Conservation (phyloP, 2,113 vertebrate genomes). For the Siphamia tubifer region DNA sequence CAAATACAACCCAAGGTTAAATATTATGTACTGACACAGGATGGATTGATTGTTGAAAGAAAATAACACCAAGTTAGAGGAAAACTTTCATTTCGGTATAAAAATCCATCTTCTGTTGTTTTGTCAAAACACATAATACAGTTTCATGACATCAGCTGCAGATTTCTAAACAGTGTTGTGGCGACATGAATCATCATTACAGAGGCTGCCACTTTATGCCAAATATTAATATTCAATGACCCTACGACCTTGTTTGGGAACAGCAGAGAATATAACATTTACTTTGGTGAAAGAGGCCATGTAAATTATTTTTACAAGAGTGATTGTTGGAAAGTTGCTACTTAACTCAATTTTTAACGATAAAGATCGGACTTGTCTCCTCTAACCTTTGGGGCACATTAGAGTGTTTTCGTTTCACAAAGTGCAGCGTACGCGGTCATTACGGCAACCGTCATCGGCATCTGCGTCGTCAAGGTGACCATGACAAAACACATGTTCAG, state of each 20-base stretch:
- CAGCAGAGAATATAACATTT: too few relatives aligned
- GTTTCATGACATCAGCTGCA: background rate
- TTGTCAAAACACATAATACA: background rate
- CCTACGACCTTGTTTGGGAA: too few relatives aligned
- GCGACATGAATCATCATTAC: background rate
- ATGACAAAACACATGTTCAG: constrained; percentile 24
- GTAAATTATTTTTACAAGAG: too few relatives aligned
- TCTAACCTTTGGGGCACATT: background rate
- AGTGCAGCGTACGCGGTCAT: background rate
- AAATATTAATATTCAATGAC: too few relatives aligned
- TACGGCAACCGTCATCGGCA: background rate
- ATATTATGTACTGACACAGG: too few relatives aligned
- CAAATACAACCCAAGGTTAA: background rate
- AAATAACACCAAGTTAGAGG: background rate
- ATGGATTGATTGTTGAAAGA: background rate
- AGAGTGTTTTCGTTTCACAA: background rate
- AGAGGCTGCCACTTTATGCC: background rate
- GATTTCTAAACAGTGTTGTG: background rate
- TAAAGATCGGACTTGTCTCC: background rate
- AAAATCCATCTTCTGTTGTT: background rate
- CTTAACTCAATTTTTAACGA: background rate
- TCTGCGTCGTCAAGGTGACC: constrained; percentile 8
- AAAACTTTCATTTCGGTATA: background rate
- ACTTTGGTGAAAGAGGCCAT: too few relatives aligned
- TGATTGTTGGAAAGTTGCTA: background rate